Base-by-base conservation (phyloP, 2,797 vertebrate species). In the Hydrocynus forskahlii region DNA sequence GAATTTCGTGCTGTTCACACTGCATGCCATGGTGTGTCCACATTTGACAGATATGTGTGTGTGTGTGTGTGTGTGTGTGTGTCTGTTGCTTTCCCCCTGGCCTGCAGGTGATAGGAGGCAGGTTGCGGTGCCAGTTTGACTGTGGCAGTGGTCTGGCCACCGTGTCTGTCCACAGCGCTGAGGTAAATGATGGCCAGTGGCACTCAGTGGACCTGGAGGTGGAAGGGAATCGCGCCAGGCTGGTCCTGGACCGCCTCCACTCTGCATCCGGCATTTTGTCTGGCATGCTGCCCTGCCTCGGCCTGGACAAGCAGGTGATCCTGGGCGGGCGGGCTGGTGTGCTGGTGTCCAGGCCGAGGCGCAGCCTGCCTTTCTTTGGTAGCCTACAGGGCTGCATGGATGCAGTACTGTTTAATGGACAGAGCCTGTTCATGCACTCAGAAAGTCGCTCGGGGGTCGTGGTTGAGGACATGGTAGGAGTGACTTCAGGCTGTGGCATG, bases 311-410 rank as follows among this genome's bases (percentile, higher is more conserved):
- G 77, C 87, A 93, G 0, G 90, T 96, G n/a, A 95, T 91, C 82
- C 95, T 96, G 66, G 95, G 96, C 9, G 95, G 95, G 29, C 94
- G 94, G 5, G 87, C 94, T 82, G 93, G 92, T 8, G 93, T 92
- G 68, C 92, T 92, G 83, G 89, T 90, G 60, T 60, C 92, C 50
- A 45, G 79, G 63, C 29, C 60, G 23, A 73, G 76, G 21, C 67
- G 72, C 13, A 94, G 87, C 81, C 84, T 91, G 43, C 94, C 94
- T n/a, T 88, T 94, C 60, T 93, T 90, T 76, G 93, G 88, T 55
- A 94, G 95, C 17, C 94, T 96, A 82, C 89, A 91, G 86, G 95
- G 95, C 19, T 96, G 96, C 76, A 94, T 96, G 93, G 95, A 96
- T 78, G 92, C 94, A 7, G 89, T 96, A 75, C 87, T 92, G 16